These are phyloP conservation scores for Trimorus sp. DNA, from an alignment of 2,888 invertebrate species.

Conservation along the genomic window DNA sequence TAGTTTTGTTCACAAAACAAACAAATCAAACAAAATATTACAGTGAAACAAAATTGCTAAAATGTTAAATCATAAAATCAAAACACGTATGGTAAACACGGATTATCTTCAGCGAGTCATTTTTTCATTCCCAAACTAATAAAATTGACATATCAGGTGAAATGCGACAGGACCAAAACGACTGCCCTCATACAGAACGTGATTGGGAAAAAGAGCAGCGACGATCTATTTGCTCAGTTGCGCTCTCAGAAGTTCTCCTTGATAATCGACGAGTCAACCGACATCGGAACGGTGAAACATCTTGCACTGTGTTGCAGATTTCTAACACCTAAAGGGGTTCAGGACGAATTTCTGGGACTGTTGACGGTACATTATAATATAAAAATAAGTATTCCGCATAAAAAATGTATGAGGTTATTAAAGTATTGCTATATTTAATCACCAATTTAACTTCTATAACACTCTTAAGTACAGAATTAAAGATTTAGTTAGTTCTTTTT, in stretches of 20 bases:
- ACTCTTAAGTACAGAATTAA: background rate
- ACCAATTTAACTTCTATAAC: background rate
- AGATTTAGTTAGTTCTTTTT: background rate
- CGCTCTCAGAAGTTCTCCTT: constrained; percentile 18
- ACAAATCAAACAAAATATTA: no score
- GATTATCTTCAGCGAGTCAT: no score
- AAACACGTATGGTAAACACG: no score
- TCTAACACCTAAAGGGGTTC: background rate
- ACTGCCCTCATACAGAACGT: constrained; percentile 28
- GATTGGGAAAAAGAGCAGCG: constrained; percentile 17
- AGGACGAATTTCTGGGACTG: constrained; percentile 24
- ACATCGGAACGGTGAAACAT: constrained; percentile 25
- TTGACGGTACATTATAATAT: constrained; percentile 13
- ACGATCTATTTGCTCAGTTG: constrained; percentile 8
- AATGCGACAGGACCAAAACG: constrained; percentile 36
- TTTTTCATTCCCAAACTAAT: no score
- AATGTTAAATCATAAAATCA: no score
- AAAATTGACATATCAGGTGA: background rate
- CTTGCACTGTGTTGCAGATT: constrained; percentile 32
- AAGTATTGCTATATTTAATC: background rate
- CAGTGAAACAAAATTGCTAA: no score
- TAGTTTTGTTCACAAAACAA: no score
- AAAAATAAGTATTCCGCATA: no score
- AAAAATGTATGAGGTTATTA: no score
- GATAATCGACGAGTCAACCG: constrained; percentile 47